Evolutionary conservation across 2,113 vertebrate genomes (phyloP), one percentile per base, ranked within the genome.

Genomic region (Arvicanthis niloticus): DNA sequence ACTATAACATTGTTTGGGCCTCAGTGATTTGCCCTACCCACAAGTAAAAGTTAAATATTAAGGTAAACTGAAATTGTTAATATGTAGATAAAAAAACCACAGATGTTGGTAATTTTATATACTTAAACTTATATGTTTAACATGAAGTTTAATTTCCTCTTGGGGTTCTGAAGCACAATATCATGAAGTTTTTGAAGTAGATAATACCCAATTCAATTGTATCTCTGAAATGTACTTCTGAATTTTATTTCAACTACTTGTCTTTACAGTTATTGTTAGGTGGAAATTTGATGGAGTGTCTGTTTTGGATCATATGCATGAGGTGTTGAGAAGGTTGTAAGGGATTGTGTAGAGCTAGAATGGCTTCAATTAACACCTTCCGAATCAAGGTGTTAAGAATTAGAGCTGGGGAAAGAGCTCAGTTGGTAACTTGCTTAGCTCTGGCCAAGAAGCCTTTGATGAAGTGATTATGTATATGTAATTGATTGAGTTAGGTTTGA

Each of bases 31-130:
- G 34, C 21, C 45, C 13, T 31, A 13, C 10, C 29, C 34, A 13
- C 42, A 95, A 72, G 37, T 62, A 73, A 78, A 72, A 77, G 94
- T 91, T 82, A 97, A 88, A 90, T 94, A 93, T 91, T 94, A 94
- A 94, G 68, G 56, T 78, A 65, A 96, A 86, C 56, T 78, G 60
- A 96, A 95, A 92, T 92, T 91, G 40, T 31, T 75, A 37, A 85
- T 93, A 81, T 87, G 45, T 62, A 87, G 82, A 37, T 91, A 51
- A 22, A 76, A 85, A 91, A 80, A 34, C 31, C 60, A 62, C 68
- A 81, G 42, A 84, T 90, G 72, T 34, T 72, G 51, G 12, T 92
- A 95, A 15, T 91, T 92, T 93, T 89, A 29, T 90, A 26, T 93
- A 31, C 17, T 85, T 91, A 70, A 92, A 60, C 45, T 48, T 45